Conservation (phyloP, 1,140 invertebrate genomes). For the Drosophila auraria region DNA sequence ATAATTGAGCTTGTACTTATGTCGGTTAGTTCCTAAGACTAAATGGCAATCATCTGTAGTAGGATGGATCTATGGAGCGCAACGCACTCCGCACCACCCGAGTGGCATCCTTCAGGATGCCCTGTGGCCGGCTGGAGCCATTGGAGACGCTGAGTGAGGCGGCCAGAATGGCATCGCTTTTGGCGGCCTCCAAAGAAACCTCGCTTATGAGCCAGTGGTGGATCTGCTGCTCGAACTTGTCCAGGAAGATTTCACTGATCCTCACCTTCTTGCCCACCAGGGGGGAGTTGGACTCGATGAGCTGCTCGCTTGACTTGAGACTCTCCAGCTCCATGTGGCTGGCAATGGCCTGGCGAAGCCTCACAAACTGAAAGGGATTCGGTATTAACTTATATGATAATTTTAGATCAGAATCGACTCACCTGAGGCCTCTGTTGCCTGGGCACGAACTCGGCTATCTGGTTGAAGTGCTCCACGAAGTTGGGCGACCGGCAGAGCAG, state of each 20-base stretch:
- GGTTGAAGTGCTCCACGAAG: constrained; percentile 77
- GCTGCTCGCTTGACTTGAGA: not conserved
- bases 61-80: constrained; percentile 12
- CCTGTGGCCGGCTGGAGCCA: constrained; percentile 51
- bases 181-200: constrained; percentile 12
- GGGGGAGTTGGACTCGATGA: constrained; percentile 55
- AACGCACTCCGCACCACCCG: constrained; percentile 58
- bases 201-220: constrained; percentile 68
- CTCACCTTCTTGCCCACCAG: constrained; percentile 69
- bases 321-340: constrained; percentile 39
- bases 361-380: constrained; percentile 52
- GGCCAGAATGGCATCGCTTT: constrained; percentile 34
- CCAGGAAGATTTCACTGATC: constrained; percentile 58
- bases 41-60: constrained; percentile 31
- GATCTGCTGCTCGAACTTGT: constrained; percentile 71
- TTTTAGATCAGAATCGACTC: not conserved
- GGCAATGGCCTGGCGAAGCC: constrained; percentile 56
- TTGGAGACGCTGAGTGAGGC: constrained; percentile 63
- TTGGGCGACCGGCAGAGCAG: constrained; percentile 41
- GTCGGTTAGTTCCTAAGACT: constrained; percentile 2
- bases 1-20: constrained; percentile 45
- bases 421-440: constrained; percentile 45
- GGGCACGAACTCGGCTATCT: constrained; percentile 79
- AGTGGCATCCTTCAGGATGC: constrained; percentile 54
- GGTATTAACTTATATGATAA: too few species aligned